Percentiles rank a stretch among this genome's conserved stretches.
phyloP scores from a whole-genome alignment of 2,797 vertebrate genomes.

The Fratercula arctica region DNA sequence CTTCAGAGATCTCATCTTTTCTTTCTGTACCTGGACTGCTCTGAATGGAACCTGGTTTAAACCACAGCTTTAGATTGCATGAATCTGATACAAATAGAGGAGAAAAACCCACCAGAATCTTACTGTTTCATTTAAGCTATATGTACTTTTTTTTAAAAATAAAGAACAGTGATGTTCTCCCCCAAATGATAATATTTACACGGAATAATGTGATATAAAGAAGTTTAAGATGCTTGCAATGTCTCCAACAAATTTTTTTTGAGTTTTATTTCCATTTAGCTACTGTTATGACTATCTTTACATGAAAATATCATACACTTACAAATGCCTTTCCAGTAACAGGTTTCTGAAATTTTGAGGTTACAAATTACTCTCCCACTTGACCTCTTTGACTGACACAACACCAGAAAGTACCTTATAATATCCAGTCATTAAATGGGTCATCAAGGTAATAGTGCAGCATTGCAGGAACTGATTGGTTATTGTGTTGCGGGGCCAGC shows the following conservation, averaged over 20 bases:
- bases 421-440: conserved; percentile 2
- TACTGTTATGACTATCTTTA: not conserved
- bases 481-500: not conserved
- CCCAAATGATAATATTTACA: not conserved
- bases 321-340: not conserved
- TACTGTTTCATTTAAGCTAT: not conserved
- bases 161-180: not conserved
- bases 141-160: not conserved
- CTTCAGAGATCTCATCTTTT: not conserved
- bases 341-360: not conserved
- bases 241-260: not conserved
- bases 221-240: not conserved
- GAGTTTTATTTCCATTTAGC: not conserved
- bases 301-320: not conserved
- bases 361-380: not conserved
- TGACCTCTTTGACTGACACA: not conserved
- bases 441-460: conserved; percentile 7
- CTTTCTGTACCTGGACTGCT: not conserved
- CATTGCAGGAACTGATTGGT: conserved; percentile 22
- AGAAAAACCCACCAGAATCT: not conserved
- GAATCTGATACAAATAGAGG: not conserved
- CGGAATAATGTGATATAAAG: not conserved
- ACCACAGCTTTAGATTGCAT: not conserved
- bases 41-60: not conserved
- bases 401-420: not conserved